Evolutionary conservation across 2,113 vertebrate genomes (phyloP).

Genomic region (Microtus oregoni): DNA sequence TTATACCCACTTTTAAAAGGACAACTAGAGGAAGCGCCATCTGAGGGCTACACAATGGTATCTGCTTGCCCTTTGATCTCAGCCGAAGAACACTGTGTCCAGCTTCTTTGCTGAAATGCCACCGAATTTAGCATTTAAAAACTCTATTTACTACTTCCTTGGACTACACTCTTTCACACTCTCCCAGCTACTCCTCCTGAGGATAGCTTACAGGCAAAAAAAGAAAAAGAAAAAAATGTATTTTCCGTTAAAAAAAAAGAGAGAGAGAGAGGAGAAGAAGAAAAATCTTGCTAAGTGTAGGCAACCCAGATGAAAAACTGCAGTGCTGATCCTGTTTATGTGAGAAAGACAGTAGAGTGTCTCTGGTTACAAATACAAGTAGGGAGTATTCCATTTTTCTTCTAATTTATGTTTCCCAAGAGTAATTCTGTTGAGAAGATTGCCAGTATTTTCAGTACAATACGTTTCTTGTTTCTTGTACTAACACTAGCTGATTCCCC

Average conservation of each 20-base stretch:
- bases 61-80: constrained; percentile 79
- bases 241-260: constrained; percentile 20
- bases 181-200: constrained; percentile 4
- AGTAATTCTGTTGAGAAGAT: constrained; percentile 66
- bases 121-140: constrained; percentile 64
- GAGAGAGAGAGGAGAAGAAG: too few relatives aligned
- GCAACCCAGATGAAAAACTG: constrained; percentile 49
- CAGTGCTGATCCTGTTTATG: constrained; percentile 49
- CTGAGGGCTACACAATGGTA: constrained; percentile 75
- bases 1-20: constrained; percentile 78
- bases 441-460: constrained; percentile 71
- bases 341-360: constrained; percentile 51
- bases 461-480: constrained; percentile 73
- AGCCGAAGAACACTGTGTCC: constrained; percentile 72
- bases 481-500: constrained; percentile 44
- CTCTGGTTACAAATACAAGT: constrained; percentile 65
- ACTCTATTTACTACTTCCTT: not conserved
- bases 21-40: constrained; percentile 71
- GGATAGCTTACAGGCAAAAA: constrained; percentile 22
- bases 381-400: constrained; percentile 69
- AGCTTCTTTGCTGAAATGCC: constrained; percentile 51
- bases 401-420: constrained; percentile 70
- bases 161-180: not conserved
- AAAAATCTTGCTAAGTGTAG: constrained; percentile 29
- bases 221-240: not conserved